Evolutionary conservation across 1,140 invertebrate species (phyloP), one percentile per base, ranked within the genome.

Genomic region (Pararge aegeria): DNA sequence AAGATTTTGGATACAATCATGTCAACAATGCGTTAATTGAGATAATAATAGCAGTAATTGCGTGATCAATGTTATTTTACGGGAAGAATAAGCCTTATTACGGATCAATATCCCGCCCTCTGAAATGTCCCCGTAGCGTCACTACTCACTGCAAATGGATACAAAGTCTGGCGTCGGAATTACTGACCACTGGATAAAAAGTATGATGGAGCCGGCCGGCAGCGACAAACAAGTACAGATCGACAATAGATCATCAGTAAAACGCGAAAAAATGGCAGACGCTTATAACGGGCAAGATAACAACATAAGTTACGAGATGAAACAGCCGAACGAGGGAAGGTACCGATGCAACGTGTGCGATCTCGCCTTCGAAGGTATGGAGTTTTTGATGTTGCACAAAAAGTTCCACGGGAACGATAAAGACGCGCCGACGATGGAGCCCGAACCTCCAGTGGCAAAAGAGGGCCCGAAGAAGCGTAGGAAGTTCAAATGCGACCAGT

Each of bases 151-250:
- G 70, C 80, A 84, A 86, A 87, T 87, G 84, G 83, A 87, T 76
- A 77, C 73, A 21, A 89, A 89, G 69, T 73, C 81, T 54, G 81
- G 75, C 44, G 77, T 72, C 53, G 78, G 79, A n/a, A 81, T 89
- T 61, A 79, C 79, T 65, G 83, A 87, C 38, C 81, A 89, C 53
- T 89, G 84, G 86, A 85, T 89, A 78, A 89, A 87, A 75, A 84
- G 76, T 83, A 85, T 89, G 70, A 89, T 89, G 86, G 86, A 89
- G 63, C 83, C 86, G 66, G 76, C 83, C 68, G 75, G 74, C 38
- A 79, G 71, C 61, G 83, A 89, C 63, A 81, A 82, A 75, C 75
- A 75, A 62, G 50, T 77, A 66, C 75, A 75, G 64, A 78, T 83
- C 74, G 81, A 88, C 56, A 77, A 76, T 51, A 71, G 72, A 62